phyloP scores from a whole-genome alignment of 2,888 invertebrate species.

The Listrodromus nycthemerus region DNA sequence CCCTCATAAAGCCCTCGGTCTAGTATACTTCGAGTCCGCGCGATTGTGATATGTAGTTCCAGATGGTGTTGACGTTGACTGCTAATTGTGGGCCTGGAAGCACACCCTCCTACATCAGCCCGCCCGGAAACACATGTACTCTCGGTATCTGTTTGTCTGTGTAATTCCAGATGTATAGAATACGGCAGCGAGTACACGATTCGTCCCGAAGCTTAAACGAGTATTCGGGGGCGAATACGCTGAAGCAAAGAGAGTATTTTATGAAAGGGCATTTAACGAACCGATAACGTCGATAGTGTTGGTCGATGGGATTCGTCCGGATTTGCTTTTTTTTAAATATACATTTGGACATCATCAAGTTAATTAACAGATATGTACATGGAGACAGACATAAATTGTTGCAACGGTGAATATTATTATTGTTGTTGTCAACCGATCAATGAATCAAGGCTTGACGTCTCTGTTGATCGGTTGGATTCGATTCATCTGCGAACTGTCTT shows the following conservation, averaged over 20 bases:
- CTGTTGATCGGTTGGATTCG: too few species aligned
- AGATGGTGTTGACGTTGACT: constrained; percentile 67
- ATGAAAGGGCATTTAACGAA: neutral
- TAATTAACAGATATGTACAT: too few species aligned
- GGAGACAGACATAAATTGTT: too few species aligned
- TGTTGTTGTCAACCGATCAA: too few species aligned
- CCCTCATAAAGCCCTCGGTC: constrained; percentile 6
- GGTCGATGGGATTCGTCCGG: neutral
- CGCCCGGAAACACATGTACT: constrained; percentile 51
- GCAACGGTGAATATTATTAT: too few species aligned
- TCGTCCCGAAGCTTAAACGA: constrained; percentile 16
- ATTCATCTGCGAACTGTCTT: too few species aligned
- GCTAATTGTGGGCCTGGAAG: constrained; percentile 65
- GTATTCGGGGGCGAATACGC: neutral
- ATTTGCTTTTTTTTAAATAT: too few species aligned
- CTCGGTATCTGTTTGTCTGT: constrained; percentile 30
- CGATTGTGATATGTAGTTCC: constrained; percentile 52
- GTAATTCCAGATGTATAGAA: constrained; percentile 38
- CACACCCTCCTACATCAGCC: constrained; percentile 50
- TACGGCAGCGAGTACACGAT: constrained; percentile 28
- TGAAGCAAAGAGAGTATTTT: neutral
- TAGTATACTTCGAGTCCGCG: constrained; percentile 18
- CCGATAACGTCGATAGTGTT: neutral
- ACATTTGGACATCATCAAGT: too few species aligned
- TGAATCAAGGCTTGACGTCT: too few species aligned